Evolutionary conservation across 2,797 vertebrate genomes (phyloP).

Genomic region (Sphenopsis melanotis): DNA sequence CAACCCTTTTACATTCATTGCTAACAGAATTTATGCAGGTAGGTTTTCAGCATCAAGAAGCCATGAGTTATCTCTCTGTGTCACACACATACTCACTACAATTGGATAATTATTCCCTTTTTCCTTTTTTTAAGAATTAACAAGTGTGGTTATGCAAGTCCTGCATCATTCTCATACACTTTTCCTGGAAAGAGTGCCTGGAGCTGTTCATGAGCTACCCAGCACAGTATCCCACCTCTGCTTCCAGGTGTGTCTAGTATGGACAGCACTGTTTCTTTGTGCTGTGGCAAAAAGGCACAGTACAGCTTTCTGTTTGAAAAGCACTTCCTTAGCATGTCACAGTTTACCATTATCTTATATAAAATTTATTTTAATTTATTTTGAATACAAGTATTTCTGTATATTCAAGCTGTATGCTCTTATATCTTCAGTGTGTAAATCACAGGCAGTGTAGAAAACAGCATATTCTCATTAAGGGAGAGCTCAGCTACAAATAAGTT

Average conservation of each 20-base stretch:
- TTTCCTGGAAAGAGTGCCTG: neutral
- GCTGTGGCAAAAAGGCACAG: neutral
- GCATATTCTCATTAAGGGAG: neutral
- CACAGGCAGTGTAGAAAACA: neutral
- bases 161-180: neutral
- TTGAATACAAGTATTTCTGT: neutral
- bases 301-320: neutral
- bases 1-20: neutral
- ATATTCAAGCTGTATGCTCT: neutral
- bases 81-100: neutral
- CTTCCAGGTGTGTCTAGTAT: neutral
- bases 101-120: neutral
- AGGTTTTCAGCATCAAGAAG: neutral
- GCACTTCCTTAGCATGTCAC: neutral
- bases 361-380: constrained; percentile 10
- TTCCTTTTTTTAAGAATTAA: neutral
- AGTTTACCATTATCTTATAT: neutral
- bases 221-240: neutral
- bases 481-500: constrained; percentile 19
- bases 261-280: neutral
- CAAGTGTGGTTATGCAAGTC: neutral
- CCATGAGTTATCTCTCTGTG: neutral
- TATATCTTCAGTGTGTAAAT: neutral
- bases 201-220: neutral
- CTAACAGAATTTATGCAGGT: neutral